Evolutionary conservation across 2,888 invertebrate species (phyloP).

Genomic region (Chrysotoxum bicinctum): DNA sequence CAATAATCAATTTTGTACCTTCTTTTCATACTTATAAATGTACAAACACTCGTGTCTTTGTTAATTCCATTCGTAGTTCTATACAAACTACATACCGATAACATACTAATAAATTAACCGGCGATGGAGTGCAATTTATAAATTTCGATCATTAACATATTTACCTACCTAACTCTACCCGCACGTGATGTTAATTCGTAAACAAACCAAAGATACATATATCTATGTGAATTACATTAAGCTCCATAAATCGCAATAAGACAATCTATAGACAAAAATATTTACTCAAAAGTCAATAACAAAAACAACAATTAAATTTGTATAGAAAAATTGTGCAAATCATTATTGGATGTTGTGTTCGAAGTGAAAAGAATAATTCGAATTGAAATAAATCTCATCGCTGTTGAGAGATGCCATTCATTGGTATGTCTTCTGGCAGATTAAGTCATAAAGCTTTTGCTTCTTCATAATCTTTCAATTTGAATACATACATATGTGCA

Average conservation of each 20-base stretch:
- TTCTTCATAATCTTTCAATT: neutral
- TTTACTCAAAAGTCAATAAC: constrained; percentile 8
- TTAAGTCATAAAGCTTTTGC: constrained; percentile 2
- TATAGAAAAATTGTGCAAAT: neutral
- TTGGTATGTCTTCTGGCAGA: neutral
- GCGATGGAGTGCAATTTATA: constrained; percentile 31
- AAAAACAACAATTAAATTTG: neutral
- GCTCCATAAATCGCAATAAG: neutral
- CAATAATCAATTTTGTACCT: no score
- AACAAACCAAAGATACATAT: constrained; percentile 6
- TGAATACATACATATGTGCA: neutral
- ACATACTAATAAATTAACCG: constrained; percentile 32
- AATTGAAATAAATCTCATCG: neutral
- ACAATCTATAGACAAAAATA: constrained; percentile 9
- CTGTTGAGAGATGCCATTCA: constrained; percentile 6
- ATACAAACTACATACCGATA: neutral
- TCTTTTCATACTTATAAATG: neutral
- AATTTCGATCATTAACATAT: constrained; percentile 26
- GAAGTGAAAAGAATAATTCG: neutral
- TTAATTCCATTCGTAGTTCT: constrained; percentile 4
- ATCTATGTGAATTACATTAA: neutral
- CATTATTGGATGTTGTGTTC: neutral
- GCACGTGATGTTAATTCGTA: constrained; percentile 45
- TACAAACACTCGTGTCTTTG: neutral
- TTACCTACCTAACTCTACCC: constrained; percentile 19